A percentile compares a stretch with the other conserved stretches of the same genome.
These are phyloP conservation scores for Lingula anatina DNA, from an alignment of 2,888 invertebrate genomes.

Conservation along the genomic window DNA sequence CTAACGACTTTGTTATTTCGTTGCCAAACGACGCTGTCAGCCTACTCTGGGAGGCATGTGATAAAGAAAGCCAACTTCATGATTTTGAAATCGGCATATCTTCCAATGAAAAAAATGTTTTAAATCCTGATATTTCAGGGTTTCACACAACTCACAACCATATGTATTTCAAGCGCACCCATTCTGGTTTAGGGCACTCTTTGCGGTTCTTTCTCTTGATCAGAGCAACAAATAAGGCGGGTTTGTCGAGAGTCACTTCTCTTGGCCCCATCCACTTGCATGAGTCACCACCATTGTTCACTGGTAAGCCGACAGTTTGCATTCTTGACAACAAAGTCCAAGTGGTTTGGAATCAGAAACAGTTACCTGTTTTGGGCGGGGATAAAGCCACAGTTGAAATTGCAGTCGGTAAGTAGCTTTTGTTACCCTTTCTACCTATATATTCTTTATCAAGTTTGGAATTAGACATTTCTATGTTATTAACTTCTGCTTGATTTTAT, in stretches of 20 bases:
- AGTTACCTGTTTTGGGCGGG: too few species aligned
- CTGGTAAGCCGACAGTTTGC: background rate
- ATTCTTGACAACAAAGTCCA: slow-evolving; percentile 6
- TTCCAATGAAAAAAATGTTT: background rate
- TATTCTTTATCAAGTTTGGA: too few species aligned
- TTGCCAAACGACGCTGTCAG: slow-evolving; percentile 18
- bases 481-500: too few species aligned
- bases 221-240: slow-evolving; percentile 16
- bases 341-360: slow-evolving; percentile 16
- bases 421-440: too few species aligned
- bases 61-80: slow-evolving; percentile 16
- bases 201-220: slow-evolving; percentile 15
- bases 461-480: too few species aligned
- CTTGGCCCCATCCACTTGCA: slow-evolving; percentile 19
- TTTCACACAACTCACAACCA: slow-evolving; percentile 12
- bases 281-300: slow-evolving; percentile 17
- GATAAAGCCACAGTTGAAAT: too few species aligned
- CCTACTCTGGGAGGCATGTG: too few species aligned
- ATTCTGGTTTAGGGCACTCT: slow-evolving; percentile 13
- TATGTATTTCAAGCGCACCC: slow-evolving; percentile 8
- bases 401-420: too few species aligned
- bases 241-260: slow-evolving; percentile 5
- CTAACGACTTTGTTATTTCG: slow-evolving; percentile 9
- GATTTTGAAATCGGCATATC: slow-evolving; percentile 17
- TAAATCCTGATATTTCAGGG: slow-evolving; percentile 10